Evolutionary conservation across 1,140 invertebrate species (phyloP).

Genomic region (Batillaria attramentaria): DNA sequence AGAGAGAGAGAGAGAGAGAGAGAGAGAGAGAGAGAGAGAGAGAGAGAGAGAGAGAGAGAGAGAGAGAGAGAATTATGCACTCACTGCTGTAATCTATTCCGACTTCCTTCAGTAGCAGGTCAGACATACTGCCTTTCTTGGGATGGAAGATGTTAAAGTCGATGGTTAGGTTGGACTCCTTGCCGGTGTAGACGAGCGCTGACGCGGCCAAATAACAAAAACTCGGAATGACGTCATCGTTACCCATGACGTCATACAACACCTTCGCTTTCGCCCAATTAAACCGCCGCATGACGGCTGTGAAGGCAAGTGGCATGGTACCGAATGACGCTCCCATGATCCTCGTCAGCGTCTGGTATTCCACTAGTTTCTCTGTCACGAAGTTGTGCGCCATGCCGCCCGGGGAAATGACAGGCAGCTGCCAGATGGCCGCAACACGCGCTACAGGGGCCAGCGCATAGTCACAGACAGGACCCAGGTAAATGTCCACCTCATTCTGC

Average conservation of each 20-base stretch:
- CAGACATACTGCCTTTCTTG: slow-evolving; percentile 53
- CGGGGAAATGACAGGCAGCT: slow-evolving; percentile 88
- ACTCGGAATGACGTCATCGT: slow-evolving; percentile 70
- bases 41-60: too few species aligned
- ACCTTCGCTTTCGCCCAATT: slow-evolving; percentile 81
- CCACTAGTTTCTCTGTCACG: slow-evolving; percentile 60
- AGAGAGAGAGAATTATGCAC: slow-evolving; percentile 33
- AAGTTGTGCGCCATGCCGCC: slow-evolving; percentile 88
- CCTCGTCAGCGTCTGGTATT: slow-evolving; percentile 57
- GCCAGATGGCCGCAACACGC: slow-evolving; percentile 88
- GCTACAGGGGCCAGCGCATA: slow-evolving; percentile 93
- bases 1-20: too few species aligned
- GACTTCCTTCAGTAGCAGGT: slow-evolving; percentile 70
- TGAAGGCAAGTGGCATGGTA: slow-evolving; percentile 80
- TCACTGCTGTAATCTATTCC: slow-evolving; percentile 66
- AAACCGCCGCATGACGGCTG: slow-evolving; percentile 77
- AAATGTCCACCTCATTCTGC: slow-evolving; percentile 78
- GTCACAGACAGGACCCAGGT: slow-evolving; percentile 92
- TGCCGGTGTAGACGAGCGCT: slow-evolving; percentile 53
- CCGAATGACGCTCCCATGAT: slow-evolving; percentile 76
- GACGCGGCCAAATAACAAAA: slow-evolving; percentile 71
- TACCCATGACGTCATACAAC: slow-evolving; percentile 80
- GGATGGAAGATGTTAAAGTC: slow-evolving; percentile 73
- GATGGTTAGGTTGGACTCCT: slow-evolving; percentile 69
- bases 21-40: too few species aligned